These are phyloP conservation scores for Drosophila lacteicornis DNA, from an alignment of 1,140 invertebrate species.

Conservation along the genomic window DNA sequence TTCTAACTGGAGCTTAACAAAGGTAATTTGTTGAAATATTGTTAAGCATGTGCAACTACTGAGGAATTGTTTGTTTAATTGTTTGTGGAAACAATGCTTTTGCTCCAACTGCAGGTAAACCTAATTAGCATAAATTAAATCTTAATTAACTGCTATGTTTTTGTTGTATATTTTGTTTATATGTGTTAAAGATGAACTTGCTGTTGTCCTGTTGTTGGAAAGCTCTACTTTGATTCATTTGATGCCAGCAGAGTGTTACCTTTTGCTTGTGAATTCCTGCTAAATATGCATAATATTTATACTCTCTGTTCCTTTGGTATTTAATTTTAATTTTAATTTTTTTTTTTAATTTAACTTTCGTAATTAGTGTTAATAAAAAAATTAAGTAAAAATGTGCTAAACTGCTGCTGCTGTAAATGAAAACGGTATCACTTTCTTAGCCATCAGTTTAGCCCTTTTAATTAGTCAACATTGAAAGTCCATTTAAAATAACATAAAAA, in stretches of 20 bases:
- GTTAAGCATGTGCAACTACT: background rate
- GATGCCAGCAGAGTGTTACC: background rate
- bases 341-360: too few relatives aligned
- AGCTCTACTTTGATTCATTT: background rate
- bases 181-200: background rate
- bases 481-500: conserved; percentile 15
- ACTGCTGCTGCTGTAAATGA: too few relatives aligned
- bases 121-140: background rate
- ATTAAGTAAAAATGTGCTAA: too few relatives aligned
- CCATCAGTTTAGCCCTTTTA: background rate
- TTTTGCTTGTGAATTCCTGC: background rate
- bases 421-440: background rate
- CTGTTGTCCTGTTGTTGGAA: background rate
- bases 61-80: too few relatives aligned
- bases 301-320: too few relatives aligned
- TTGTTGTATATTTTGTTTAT: background rate
- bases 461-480: conserved; percentile 8
- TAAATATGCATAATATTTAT: too few relatives aligned
- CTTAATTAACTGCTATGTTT: background rate
- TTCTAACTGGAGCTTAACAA: background rate
- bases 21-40: background rate
- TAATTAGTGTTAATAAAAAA: too few relatives aligned
- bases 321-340: too few relatives aligned
- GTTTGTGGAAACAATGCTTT: background rate
- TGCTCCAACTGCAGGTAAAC: background rate